A percentile compares a stretch with the other conserved stretches of the same genome.
Conservation (phyloP, 2,797 vertebrate species). For the Xerus rutilus region DNA sequence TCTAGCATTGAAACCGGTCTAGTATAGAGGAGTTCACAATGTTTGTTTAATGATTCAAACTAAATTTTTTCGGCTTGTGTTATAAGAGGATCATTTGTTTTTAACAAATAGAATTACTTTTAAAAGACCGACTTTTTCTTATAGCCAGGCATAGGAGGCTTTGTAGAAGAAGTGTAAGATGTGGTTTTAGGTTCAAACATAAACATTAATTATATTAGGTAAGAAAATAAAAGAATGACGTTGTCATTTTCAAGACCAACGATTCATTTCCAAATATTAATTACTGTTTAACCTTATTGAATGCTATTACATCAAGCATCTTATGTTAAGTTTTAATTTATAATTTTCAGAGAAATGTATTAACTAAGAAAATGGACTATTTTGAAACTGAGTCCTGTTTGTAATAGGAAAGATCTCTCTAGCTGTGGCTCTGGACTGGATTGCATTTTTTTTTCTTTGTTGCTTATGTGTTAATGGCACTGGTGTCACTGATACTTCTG, state of each 20-base stretch:
- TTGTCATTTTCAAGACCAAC: background rate
- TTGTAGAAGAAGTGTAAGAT: background rate
- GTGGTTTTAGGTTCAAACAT: background rate
- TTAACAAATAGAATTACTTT: background rate
- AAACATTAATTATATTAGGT: background rate
- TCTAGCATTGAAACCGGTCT: background rate
- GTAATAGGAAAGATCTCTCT: background rate
- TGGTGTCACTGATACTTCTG: slow-evolving; percentile 70
- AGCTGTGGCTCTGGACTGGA: background rate
- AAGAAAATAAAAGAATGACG: background rate
- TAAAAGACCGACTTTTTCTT: background rate
- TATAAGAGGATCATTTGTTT: background rate
- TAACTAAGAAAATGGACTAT: slow-evolving; percentile 22
- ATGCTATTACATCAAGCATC: background rate
- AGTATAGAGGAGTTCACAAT: background rate
- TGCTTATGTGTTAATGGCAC: slow-evolving; percentile 48
- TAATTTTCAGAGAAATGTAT: slow-evolving; percentile 33
- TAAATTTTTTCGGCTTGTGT: slow-evolving; percentile 5
- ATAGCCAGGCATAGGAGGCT: background rate
- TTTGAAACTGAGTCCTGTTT: background rate
- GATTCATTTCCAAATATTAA: background rate
- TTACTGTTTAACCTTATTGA: background rate
- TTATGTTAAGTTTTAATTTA: slow-evolving; percentile 33
- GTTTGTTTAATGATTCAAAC: slow-evolving; percentile 62
- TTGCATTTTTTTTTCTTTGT: background rate